A percentile compares a stretch with the other conserved stretches of the same genome.
Evolutionary conservation across 2,797 vertebrate genomes (phyloP).

Genomic region (Alcedo quadribrachys): DNA sequence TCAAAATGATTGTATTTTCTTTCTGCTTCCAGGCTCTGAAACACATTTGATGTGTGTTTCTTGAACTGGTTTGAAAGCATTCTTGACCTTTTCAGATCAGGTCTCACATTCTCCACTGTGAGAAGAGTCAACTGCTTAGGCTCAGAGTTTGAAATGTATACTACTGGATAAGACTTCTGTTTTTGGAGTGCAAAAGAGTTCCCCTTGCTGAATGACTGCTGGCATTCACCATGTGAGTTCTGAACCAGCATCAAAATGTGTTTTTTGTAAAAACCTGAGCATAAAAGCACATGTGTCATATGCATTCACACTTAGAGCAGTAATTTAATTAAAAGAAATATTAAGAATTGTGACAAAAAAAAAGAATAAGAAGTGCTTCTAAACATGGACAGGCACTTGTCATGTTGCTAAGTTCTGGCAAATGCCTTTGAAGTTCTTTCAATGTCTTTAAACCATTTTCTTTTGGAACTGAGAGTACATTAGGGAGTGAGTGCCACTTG

Average conservation of each 20-base stretch:
- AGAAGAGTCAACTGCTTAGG: background rate
- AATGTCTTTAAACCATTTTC: background rate
- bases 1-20: background rate
- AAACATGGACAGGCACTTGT: background rate
- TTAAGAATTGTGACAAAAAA: background rate
- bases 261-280: background rate
- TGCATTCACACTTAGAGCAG: background rate
- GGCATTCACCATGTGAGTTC: background rate
- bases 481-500: background rate
- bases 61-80: background rate
- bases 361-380: background rate
- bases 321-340: background rate
- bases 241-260: background rate
- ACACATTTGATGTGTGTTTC: background rate
- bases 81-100: background rate
- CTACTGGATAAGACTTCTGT: background rate
- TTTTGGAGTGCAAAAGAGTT: background rate
- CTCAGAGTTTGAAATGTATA: background rate
- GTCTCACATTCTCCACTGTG: background rate
- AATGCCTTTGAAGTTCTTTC: background rate
- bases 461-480: background rate
- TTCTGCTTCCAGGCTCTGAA: background rate
- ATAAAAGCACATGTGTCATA: background rate
- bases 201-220: background rate
- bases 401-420: background rate